A percentile compares a stretch with the other conserved stretches of the same genome.
phyloP scores from a whole-genome alignment of 2,888 invertebrate genomes.

The Amiota minor region DNA sequence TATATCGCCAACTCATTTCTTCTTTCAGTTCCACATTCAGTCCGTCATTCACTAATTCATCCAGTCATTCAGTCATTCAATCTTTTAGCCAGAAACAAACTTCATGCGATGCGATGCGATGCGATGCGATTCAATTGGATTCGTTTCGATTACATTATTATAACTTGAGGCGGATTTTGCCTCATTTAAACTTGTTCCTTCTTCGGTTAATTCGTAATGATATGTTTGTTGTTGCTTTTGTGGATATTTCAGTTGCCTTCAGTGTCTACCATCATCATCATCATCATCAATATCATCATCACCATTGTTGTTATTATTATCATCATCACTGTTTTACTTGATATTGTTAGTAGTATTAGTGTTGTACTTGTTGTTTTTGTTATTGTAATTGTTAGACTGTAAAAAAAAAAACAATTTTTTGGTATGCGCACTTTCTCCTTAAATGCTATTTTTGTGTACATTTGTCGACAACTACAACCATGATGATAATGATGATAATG shows the following conservation, averaged over 20 bases:
- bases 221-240: conserved; percentile 43
- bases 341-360: conserved; percentile 51
- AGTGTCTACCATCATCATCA: conserved; percentile 31
- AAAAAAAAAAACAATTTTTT: conserved; percentile 49
- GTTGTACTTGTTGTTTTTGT: conserved; percentile 40
- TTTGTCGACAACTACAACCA: conserved; percentile 32
- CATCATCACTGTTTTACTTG: conserved; percentile 33
- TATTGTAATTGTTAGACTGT: conserved; percentile 60
- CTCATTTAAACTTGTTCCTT: conserved; percentile 65
- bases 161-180: conserved; percentile 59
- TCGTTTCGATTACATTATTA: conserved; percentile 31
- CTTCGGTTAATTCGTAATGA: conserved; percentile 49
- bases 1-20: neutral
- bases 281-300: conserved; percentile 31
- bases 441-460: conserved; percentile 61
- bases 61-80: too few relatives aligned
- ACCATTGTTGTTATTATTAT: conserved; percentile 14
- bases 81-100: too few relatives aligned
- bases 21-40: neutral
- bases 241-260: conserved; percentile 35
- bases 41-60: neutral
- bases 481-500: neutral
- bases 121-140: conserved; percentile 10
- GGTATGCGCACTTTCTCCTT: conserved; percentile 65
- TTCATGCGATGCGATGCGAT: neutral